phyloP scores from a whole-genome alignment of 2,797 vertebrate genomes.

The Schizothorax lantsangensis region DNA sequence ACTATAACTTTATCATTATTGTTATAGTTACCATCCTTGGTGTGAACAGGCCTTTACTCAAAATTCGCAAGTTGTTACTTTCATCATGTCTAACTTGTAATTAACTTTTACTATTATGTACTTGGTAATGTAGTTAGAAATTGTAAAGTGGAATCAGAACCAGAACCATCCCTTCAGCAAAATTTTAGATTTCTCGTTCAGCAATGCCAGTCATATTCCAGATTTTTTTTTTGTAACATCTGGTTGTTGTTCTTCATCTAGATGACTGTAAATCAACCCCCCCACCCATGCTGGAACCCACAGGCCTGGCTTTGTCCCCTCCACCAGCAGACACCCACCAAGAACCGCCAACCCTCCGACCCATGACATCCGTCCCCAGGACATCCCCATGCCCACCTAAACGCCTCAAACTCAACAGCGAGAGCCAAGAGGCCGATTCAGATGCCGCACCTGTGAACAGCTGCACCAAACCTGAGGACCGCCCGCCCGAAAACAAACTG shows the following conservation, averaged over 20 bases:
- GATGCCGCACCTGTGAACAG: constrained; percentile 59
- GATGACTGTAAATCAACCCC: constrained; percentile 89
- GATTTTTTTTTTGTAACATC: background rate
- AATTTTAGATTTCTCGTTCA: background rate
- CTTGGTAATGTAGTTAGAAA: too few species aligned
- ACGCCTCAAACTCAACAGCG: constrained; percentile 79
- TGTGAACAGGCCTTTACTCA: background rate
- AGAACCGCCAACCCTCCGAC: constrained; percentile 92
- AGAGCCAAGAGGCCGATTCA: constrained; percentile 72
- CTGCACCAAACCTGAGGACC: constrained; percentile 77
- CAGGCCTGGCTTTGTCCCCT: constrained; percentile 86
- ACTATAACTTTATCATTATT: too few species aligned
- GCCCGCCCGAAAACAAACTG: constrained; percentile 68
- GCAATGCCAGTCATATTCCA: background rate
- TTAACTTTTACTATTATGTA: background rate
- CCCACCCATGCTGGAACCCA: constrained; percentile 93
- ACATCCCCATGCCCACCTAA: constrained; percentile 78
- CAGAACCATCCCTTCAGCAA: background rate
- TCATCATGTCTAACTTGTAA: background rate
- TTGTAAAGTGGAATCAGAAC: background rate
- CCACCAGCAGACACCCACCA: constrained; percentile 86
- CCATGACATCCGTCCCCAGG: constrained; percentile 85
- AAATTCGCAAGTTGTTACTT: background rate
- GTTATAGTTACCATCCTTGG: too few species aligned
- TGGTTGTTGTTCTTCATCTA: constrained; percentile 68